Evolutionary conservation across 2,888 invertebrate species (phyloP).

Genomic region (Dioctria rufipes): DNA sequence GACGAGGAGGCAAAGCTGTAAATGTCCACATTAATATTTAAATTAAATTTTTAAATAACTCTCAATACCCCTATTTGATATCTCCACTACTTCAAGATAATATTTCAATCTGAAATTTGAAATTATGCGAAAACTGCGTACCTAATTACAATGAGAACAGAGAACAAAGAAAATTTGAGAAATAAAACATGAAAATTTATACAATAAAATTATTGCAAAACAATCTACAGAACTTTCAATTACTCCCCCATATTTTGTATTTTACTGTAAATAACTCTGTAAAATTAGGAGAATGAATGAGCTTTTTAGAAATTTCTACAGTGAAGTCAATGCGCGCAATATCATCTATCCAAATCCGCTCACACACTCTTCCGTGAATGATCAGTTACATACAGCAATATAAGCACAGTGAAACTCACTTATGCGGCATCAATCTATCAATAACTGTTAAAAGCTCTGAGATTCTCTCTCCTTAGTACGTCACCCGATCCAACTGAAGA

Average conservation of each 20-base stretch:
- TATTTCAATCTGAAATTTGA: too few species aligned
- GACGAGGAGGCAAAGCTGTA: too few species aligned
- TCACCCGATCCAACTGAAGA: not conserved
- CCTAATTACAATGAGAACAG: too few species aligned
- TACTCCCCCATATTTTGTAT: not conserved
- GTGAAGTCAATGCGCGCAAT: not conserved
- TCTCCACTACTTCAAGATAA: too few species aligned
- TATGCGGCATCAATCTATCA: not conserved
- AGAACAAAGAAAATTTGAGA: too few species aligned
- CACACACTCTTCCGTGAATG: not conserved
- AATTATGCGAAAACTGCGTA: too few species aligned
- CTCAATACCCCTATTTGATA: too few species aligned
- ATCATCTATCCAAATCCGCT: not conserved
- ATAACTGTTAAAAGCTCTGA: conserved; percentile 4
- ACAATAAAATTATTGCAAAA: too few species aligned
- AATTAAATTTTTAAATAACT: too few species aligned
- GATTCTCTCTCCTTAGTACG: not conserved
- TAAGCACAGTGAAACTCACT: not conserved
- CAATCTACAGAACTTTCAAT: too few species aligned
- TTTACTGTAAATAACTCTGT: not conserved
- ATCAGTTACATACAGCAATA: not conserved
- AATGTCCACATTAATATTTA: too few species aligned
- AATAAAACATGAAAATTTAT: too few species aligned
- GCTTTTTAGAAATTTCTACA: not conserved
- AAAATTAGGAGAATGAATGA: not conserved